Percentiles rank a stretch among this genome's conserved stretches.
phyloP scores from a whole-genome alignment of 2,888 invertebrate genomes.

The Drosophila trichaetosa region DNA sequence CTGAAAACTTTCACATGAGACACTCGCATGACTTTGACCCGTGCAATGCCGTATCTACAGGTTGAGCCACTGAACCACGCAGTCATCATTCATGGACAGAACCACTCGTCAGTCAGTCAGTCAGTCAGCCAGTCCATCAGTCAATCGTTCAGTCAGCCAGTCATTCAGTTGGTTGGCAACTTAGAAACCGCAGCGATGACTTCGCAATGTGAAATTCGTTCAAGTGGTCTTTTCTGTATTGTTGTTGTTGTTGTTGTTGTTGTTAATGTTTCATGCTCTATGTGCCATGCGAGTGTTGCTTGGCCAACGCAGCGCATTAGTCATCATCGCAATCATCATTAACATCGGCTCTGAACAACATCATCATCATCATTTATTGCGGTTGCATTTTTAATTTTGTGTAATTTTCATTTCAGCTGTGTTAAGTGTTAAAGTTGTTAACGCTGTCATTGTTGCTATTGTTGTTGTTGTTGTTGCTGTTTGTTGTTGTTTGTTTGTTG shows the following conservation, averaged over 20 bases:
- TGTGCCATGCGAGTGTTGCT: slow-evolving; percentile 53
- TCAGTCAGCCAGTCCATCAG: not conserved
- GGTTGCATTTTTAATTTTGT: slow-evolving; percentile 63
- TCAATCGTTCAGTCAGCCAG: slow-evolving; percentile 9
- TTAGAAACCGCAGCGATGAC: slow-evolving; percentile 49
- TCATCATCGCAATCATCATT: slow-evolving; percentile 35
- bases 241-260: slow-evolving; percentile 7
- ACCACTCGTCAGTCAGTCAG: slow-evolving; percentile 9
- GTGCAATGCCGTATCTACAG: slow-evolving; percentile 31
- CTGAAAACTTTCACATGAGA: not conserved
- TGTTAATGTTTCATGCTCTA: slow-evolving; percentile 21
- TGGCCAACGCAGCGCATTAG: slow-evolving; percentile 41
- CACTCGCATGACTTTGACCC: slow-evolving; percentile 19
- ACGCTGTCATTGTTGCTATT: slow-evolving; percentile 38
- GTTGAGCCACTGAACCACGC: slow-evolving; percentile 57
- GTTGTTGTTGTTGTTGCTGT: slow-evolving; percentile 19
- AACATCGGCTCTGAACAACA: slow-evolving; percentile 24
- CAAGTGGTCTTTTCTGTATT: slow-evolving; percentile 20
- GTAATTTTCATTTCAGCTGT: slow-evolving; percentile 63
- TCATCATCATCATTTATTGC: slow-evolving; percentile 51
- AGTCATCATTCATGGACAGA: slow-evolving; percentile 45
- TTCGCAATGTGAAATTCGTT: slow-evolving; percentile 45
- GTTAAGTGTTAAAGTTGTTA: slow-evolving; percentile 58
- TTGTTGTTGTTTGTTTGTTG: slow-evolving; percentile 34
- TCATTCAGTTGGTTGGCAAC: slow-evolving; percentile 8